Percentiles rank a stretch among this genome's conserved stretches.
Evolutionary conservation across 2,888 invertebrate species (phyloP).

Genomic region (Atherix ibis): DNA sequence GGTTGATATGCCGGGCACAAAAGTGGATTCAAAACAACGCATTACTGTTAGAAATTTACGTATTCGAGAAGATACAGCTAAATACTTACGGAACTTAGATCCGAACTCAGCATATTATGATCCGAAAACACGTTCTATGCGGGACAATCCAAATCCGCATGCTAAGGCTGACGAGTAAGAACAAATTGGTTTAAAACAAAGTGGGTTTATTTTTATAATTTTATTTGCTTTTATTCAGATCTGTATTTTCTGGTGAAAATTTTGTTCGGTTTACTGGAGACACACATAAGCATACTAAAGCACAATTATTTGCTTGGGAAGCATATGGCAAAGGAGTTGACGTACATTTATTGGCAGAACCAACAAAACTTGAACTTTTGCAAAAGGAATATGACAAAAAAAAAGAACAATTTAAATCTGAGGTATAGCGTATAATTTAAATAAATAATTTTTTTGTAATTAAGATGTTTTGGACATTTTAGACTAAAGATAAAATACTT

Average conservation of each 20-base stretch:
- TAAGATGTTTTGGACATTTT: conserved; percentile 21
- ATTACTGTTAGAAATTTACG: conserved; percentile 97
- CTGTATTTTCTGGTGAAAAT: conserved; percentile 89
- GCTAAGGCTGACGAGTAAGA: conserved; percentile 44
- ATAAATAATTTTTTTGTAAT: not conserved
- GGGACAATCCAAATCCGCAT: conserved; percentile 78
- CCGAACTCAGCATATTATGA: conserved; percentile 98
- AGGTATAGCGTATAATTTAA: conserved; percentile 29
- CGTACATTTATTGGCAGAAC: conserved; percentile 91
- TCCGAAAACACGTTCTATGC: conserved; percentile 97
- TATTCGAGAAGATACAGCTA: conserved; percentile 97
- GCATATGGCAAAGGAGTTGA: conserved; percentile 85
- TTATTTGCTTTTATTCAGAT: conserved; percentile 29
- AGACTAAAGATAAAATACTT: conserved; percentile 69
- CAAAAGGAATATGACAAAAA: conserved; percentile 81
- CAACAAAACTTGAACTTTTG: conserved; percentile 87
- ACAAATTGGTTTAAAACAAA: not conserved
- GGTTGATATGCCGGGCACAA: conserved; percentile 97
- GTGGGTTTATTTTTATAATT: not conserved
- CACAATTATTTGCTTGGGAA: conserved; percentile 96
- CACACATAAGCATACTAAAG: conserved; percentile 74
- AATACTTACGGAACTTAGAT: conserved; percentile 92
- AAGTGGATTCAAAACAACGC: conserved; percentile 97
- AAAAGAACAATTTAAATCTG: conserved; percentile 76
- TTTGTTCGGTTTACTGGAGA: conserved; percentile 90